Base-by-base conservation (phyloP, 2,113 vertebrate genomes). In the Thamnophis sirtalis region DNA sequence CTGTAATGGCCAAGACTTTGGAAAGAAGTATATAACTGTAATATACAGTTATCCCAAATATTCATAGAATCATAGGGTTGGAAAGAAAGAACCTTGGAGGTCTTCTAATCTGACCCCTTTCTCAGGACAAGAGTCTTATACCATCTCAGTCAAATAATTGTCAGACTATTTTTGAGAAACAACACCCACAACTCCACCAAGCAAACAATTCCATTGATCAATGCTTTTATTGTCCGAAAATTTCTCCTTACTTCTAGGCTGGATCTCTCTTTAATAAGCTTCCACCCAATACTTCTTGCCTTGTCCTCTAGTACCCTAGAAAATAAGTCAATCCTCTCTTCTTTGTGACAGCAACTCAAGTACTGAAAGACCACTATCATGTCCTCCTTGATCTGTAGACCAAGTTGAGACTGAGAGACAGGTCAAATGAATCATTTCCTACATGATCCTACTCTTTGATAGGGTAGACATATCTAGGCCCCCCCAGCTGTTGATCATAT, bases 391-490 rank as follows among this genome's bases (percentile, higher is more conserved):
- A 63, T 63, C 60, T 63, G 11, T 63, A 63, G 26, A 63, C 10
- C 26, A 63, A 10, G 4, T 13, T 63, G 10, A n/a, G 4, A 1
- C 10, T 0, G 1, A 13, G 10, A 11, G 60, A n/a, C 4, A 4
- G 10, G 60, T 63, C 28, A 63, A 63, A 63, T 0, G 10, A 4
- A 63, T 63, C 26, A 13, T n/a, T 63, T 63, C 11, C 10, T n/a
- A n/a, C 60, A 13, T 63, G 9, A 63, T 63, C 28, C 60, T n/a
- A 63, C 1, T n/a, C 0, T 63, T 63, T 13, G 60, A 63, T 63
- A 13, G 60, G 60, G 10, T 63, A 63, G 22, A 63, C 10, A 63
- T 33, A 68, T 68, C 63, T 68, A 33, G 28, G 10, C 11, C 28
- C 63, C 63, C 28, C 15, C 28, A 68, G 28, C 63, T 15, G 1